Evolutionary conservation across 2,888 invertebrate genomes (phyloP), one percentile per base, ranked within the genome.

Genomic region (Sarcophaga variegata): DNA sequence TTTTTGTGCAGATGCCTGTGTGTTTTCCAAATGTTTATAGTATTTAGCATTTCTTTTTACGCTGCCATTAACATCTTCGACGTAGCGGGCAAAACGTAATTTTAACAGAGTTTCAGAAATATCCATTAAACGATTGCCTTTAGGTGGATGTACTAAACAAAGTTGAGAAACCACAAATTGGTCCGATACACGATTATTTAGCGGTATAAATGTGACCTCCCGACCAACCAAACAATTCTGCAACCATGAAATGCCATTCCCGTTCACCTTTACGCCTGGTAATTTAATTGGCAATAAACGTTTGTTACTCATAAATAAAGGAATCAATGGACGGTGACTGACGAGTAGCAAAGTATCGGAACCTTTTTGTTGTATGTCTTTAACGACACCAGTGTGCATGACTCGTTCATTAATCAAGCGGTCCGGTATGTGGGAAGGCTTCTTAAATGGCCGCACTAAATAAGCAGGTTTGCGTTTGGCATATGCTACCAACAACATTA

Each of bases 241-340:
- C 76, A 95, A 90, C 95, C 95, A 95, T 0, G 93, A 92, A 77
- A 91, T 92, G 2, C 93, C 93, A 88, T 93, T 93, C 20, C 92
- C 91, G 87, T 93, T 93, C 4, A 93, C 91, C 3, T 89, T 87
- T 6, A 93, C 90, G 3, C 93, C 93, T 0, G 93, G 91, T 66
- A 93, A 81, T 83, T 92, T 92, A 6, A 92, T 90, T 1, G 92
- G 91, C 77, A 92, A 79, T 66, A 92, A 80, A 2, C 89, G 89
- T 11, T 90, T 86, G 62, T 88, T 89, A 60, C 91, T 91, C 67
- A 90, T 90, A 27, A 92, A 92, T 20, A 92, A 88, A 0, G 92
- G 90, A 25, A 92, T 89, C 14, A 91, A 76, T 4, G 92, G 92
- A 2, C 91, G 90, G 62, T 92, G 92, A 62, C 90, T 92, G 75